Percentiles rank a stretch among this genome's conserved stretches.
These are phyloP conservation scores for Phalacrocorax brasilianus DNA, from an alignment of 2,113 vertebrate genomes.

Conservation along the genomic window DNA sequence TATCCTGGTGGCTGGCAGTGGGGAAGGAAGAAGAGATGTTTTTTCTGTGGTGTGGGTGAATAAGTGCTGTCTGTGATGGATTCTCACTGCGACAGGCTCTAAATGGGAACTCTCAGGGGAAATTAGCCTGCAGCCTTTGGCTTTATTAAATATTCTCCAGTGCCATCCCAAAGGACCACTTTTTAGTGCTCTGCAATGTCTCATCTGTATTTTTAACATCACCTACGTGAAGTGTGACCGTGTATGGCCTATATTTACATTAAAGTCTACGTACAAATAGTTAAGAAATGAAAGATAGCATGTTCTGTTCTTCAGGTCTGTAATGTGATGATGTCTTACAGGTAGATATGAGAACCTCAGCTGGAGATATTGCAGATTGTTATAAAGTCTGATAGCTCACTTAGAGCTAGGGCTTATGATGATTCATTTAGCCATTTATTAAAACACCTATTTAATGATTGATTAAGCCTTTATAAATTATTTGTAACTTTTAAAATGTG, in stretches of 20 bases:
- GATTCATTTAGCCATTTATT: constrained; percentile 22
- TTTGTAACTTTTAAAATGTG: constrained; percentile 2
- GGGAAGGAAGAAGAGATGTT: background rate
- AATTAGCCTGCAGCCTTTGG: constrained; percentile 62
- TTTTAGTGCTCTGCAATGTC: background rate
- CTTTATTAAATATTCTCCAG: constrained; percentile 60
- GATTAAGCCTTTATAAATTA: constrained; percentile 27
- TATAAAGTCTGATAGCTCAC: background rate
- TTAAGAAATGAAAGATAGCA: background rate
- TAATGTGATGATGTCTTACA: background rate
- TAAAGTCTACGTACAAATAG: background rate
- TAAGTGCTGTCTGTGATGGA: constrained; percentile 24
- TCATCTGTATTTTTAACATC: constrained; percentile 12
- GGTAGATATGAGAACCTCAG: background rate
- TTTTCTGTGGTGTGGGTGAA: background rate
- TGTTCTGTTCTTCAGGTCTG: background rate
- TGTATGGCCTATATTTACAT: background rate
- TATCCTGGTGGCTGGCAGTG: background rate
- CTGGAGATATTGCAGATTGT: background rate
- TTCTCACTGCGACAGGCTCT: constrained; percentile 24
- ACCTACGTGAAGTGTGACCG: background rate
- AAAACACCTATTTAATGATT: constrained; percentile 23
- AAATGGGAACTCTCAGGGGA: constrained; percentile 37
- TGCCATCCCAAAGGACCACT: constrained; percentile 25
- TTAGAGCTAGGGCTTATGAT: background rate